Base-by-base conservation (phyloP, 2,888 invertebrate species). In the Cataglyphis rosenhaueri region DNA sequence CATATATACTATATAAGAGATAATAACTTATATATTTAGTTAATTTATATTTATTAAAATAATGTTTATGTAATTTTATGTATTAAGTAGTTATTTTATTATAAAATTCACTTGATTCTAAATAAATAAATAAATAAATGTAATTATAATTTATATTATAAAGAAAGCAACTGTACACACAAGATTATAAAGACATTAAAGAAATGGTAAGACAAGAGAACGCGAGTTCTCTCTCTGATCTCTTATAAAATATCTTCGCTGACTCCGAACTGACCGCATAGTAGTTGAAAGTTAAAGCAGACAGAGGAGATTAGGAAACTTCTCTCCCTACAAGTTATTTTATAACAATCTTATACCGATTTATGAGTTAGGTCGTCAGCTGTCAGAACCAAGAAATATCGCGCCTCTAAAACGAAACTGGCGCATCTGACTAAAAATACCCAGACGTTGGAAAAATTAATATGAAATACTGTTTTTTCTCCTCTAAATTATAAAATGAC, bases 301-400 rank as follows among this genome's bases (percentile, higher is more conserved):
- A 38, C 18, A 32, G 35, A 25, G 15, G n/a, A 18, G 29, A 68
- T 78, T 78, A 59, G 57, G 29, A 78, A 78, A 78, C 57, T 78
- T 68, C 18, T 12, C 32, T 18, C 25, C 18, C n/a, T 35, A 18
- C 6, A 21, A 35, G 41, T 78, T 66, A 78, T 66, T 78, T 66
- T 57, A 57, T 66, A 78, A 66, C 66, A 78, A 66, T 78, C 41
- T 78, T 32, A 44, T 41, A 44, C 8, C 18, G 32, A 76, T 66
- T 76, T 57, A 32, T n/a, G 41, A 41, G 41, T 57, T 41, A 57
- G 32, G 12, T 59, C 57, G 68, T 59, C 68, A 66, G 29, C 41
- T 66, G 57, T 57, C 76, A 41, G 66, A 66, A 41, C 10, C 21
- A 41, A 29, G 21, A 57, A 52, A 21, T 21, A 41, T 41, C 10